These are phyloP conservation scores for Chydorus sphaericus DNA, from an alignment of 2,888 invertebrate genomes.

Conservation along the genomic window DNA sequence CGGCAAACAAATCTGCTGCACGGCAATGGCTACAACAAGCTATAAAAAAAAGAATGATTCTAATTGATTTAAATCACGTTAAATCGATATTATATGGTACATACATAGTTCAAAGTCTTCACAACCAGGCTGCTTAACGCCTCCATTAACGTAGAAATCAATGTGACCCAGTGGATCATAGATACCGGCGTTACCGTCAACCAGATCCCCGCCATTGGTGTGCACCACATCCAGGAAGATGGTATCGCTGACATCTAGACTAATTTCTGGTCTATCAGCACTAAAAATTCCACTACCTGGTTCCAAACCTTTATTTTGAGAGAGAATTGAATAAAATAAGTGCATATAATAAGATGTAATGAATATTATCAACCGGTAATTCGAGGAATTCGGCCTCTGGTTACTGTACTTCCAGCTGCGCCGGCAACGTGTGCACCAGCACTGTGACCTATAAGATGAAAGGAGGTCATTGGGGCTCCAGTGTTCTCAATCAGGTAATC, in stretches of 20 bases:
- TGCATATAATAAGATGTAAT: too few relatives aligned
- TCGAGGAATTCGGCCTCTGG: conserved; percentile 6
- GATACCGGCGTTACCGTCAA: conserved; percentile 43
- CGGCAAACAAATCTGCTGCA: conserved; percentile 5
- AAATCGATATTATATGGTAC: too few relatives aligned
- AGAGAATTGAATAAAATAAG: too few relatives aligned
- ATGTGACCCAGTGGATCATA: conserved; percentile 48
- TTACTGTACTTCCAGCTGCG: conserved; percentile 34
- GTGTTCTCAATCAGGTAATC: conserved; percentile 41
- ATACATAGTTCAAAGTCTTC: too few relatives aligned
- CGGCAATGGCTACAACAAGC: conserved; percentile 4
- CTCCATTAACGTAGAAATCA: conserved; percentile 58
- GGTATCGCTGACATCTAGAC: conserved; percentile 47
- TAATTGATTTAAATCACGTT: background rate
- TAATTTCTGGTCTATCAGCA: conserved; percentile 27
- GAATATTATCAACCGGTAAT: conserved; percentile 7
- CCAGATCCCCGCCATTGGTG: conserved; percentile 43
- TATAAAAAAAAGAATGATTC: background rate
- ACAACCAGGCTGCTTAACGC: conserved; percentile 51
- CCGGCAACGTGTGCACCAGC: conserved; percentile 49
- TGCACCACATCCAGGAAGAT: conserved; percentile 54
- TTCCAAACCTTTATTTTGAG: conserved; percentile 55
- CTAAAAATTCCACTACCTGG: conserved; percentile 65
- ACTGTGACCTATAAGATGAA: conserved; percentile 46
- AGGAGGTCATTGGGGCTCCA: conserved; percentile 37